Percentiles rank a stretch among this genome's conserved stretches.
phyloP scores from a whole-genome alignment of 2,797 vertebrate genomes.

The Mallotus villosus region DNA sequence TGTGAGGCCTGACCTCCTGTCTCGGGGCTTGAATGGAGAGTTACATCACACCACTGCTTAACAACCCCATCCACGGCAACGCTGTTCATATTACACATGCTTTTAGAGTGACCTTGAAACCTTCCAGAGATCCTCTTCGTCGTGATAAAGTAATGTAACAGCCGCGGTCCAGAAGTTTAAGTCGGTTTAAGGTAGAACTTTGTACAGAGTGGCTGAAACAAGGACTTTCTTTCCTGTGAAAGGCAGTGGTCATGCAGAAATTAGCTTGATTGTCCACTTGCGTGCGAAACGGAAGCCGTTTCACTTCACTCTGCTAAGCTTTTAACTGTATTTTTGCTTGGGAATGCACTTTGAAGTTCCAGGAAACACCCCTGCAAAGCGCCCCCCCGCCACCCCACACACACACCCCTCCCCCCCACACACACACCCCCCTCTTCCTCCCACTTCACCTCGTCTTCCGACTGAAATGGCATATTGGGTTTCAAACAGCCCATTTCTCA shows the following conservation, averaged over 20 bases:
- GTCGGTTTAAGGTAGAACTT: too few species aligned
- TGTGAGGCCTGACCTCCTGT: conserved; percentile 60
- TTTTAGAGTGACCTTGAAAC: too few species aligned
- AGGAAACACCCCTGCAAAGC: conserved; percentile 23
- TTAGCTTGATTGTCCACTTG: neutral
- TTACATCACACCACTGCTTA: neutral
- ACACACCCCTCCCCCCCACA: conserved; percentile 8
- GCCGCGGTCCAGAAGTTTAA: too few species aligned
- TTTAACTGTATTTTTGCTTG: conserved; percentile 36
- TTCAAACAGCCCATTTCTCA: conserved; percentile 78
- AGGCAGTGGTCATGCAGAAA: neutral
- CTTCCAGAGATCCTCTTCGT: too few species aligned
- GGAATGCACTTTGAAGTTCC: conserved; percentile 34
- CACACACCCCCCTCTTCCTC: neutral
- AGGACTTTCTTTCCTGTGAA: conserved; percentile 15
- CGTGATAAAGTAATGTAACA: too few species aligned
- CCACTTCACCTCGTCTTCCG: conserved; percentile 32
- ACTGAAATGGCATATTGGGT: conserved; percentile 73
- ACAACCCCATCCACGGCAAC: too few species aligned
- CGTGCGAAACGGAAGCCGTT: neutral
- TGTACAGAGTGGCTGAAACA: neutral
- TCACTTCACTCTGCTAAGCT: conserved; percentile 12
- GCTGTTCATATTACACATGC: too few species aligned
- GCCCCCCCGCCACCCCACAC: too few species aligned
- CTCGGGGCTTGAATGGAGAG: conserved; percentile 27